phyloP scores from a whole-genome alignment of 1,140 invertebrate genomes.

The Stegodyphus mimosarum region DNA sequence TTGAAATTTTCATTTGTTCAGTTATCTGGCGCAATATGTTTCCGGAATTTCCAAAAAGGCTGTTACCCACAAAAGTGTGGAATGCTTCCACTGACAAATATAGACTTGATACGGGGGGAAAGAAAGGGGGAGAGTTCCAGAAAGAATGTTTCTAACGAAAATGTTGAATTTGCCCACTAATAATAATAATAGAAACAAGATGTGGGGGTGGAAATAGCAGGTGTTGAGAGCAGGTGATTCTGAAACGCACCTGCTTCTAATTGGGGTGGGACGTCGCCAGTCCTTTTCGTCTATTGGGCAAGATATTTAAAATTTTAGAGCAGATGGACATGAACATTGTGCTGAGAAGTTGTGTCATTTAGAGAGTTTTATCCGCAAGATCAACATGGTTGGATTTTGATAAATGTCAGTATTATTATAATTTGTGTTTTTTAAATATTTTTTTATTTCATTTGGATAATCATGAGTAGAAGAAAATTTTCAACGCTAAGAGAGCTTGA shows the following conservation, averaged over 20 bases:
- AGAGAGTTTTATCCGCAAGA: slow-evolving; percentile 13
- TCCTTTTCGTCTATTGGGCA: slow-evolving; percentile 18
- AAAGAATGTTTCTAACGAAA: slow-evolving; percentile 38
- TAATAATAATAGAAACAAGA: slow-evolving; percentile 28
- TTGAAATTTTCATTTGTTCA: slow-evolving; percentile 37
- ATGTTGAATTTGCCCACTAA: slow-evolving; percentile 38
- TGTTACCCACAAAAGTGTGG: slow-evolving; percentile 13
- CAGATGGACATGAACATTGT: slow-evolving; percentile 16
- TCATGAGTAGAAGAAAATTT: slow-evolving; percentile 19
- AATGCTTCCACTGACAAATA: slow-evolving; percentile 16
- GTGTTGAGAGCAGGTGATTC: slow-evolving; percentile 10
- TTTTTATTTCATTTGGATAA: slow-evolving; percentile 3
- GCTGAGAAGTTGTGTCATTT: slow-evolving; percentile 16
- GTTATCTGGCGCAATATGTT: slow-evolving; percentile 32
- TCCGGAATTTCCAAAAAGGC: slow-evolving; percentile 28
- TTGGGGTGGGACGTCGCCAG: slow-evolving; percentile 11
- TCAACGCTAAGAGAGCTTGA: slow-evolving; percentile 39
- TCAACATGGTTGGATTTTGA: slow-evolving; percentile 16
- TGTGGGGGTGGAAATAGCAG: slow-evolving; percentile 15
- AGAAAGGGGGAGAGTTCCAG: slow-evolving; percentile 34
- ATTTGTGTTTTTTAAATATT: no score
- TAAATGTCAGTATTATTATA: slow-evolving; percentile 17
- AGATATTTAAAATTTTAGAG: slow-evolving; percentile 18
- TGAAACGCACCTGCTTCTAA: slow-evolving; percentile 5
- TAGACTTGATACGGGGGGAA: slow-evolving; percentile 21